These are phyloP conservation scores for Hirundo rustica DNA, from an alignment of 2,797 vertebrate species.

Conservation along the genomic window DNA sequence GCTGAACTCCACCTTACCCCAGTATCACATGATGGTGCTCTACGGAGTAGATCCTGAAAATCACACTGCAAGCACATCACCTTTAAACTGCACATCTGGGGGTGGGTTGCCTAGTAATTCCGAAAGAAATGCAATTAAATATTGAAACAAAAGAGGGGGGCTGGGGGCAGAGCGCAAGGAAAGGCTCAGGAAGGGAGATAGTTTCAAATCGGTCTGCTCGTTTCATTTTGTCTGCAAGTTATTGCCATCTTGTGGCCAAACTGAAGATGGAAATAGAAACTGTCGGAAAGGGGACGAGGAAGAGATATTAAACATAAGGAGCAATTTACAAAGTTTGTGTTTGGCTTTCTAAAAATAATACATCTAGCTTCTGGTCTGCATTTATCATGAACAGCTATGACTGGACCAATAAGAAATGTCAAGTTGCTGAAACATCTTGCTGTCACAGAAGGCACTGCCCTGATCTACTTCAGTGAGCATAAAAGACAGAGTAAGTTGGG, in stretches of 20 bases:
- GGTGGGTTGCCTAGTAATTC: slow-evolving; percentile 70
- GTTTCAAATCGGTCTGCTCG: neutral
- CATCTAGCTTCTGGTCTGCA: neutral
- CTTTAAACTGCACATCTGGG: slow-evolving; percentile 50
- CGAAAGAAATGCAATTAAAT: slow-evolving; percentile 38
- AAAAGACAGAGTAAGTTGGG: neutral
- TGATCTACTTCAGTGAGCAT: neutral
- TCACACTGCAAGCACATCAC: slow-evolving; percentile 38
- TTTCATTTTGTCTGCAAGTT: slow-evolving; percentile 60
- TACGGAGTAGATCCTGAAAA: slow-evolving; percentile 30
- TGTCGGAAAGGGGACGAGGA: neutral
- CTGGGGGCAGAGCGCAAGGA: neutral
- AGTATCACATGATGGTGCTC: slow-evolving; percentile 67
- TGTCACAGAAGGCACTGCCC: neutral
- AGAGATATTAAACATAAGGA: neutral
- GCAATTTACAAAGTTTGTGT: neutral
- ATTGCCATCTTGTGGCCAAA: slow-evolving; percentile 76
- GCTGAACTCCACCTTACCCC: slow-evolving; percentile 74
- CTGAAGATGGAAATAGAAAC: neutral
- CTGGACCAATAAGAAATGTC: neutral
- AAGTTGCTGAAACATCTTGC: neutral
- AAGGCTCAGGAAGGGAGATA: slow-evolving; percentile 3
- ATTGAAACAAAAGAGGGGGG: neutral
- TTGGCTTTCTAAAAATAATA: neutral
- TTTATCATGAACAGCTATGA: neutral